A percentile compares a stretch with the other conserved stretches of the same genome.
phyloP scores from a whole-genome alignment of 2,888 invertebrate species.

The Amiota communis region DNA sequence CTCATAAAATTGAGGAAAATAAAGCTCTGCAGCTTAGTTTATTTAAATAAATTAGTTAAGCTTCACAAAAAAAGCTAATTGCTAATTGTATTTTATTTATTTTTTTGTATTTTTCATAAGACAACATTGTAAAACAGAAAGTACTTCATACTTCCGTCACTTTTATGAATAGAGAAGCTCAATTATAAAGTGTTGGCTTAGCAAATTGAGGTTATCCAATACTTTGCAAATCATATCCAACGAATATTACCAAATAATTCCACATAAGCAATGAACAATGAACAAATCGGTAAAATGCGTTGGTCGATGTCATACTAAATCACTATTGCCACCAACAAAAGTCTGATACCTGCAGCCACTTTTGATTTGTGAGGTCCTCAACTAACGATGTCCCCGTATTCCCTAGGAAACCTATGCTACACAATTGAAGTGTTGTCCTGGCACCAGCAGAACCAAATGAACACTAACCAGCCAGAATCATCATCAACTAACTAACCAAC shows the following conservation, averaged over 20 bases:
- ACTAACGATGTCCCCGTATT: background rate
- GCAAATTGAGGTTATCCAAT: background rate
- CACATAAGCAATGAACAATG: background rate
- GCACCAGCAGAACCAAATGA: background rate
- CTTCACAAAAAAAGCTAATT: too few relatives aligned
- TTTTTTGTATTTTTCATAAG: background rate
- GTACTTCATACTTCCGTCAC: too few relatives aligned
- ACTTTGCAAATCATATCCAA: slow-evolving; percentile 13
- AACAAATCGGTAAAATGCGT: background rate
- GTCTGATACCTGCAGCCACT: slow-evolving; percentile 1
- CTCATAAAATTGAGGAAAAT: background rate
- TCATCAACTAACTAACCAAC: background rate
- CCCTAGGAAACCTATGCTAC: background rate
- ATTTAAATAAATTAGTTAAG: background rate
- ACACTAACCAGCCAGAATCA: background rate
- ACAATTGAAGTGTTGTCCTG: background rate
- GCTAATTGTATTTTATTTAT: too few relatives aligned
- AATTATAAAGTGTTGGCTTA: background rate
- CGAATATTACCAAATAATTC: too few relatives aligned
- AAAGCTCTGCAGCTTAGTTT: background rate
- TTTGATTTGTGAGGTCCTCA: slow-evolving; percentile 23
- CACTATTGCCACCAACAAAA: slow-evolving; percentile 5
- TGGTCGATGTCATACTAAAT: slow-evolving; percentile 3
- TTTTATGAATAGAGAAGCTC: background rate
- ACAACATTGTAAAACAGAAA: background rate